Base-by-base conservation (phyloP, 2,797 vertebrate species). In the Tenualosa thibaudeaui region DNA sequence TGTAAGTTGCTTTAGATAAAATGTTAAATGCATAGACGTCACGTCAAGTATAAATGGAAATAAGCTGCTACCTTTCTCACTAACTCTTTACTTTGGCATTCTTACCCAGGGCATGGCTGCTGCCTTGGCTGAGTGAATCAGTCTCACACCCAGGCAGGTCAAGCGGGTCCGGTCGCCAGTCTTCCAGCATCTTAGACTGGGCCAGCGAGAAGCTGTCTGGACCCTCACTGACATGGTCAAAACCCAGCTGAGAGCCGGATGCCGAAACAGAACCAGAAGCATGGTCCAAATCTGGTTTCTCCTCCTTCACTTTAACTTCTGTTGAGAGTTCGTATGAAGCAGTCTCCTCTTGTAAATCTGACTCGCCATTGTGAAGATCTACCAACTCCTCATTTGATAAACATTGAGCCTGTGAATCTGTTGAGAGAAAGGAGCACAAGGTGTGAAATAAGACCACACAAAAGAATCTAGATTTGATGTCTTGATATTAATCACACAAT, bases 101-200 rank as follows among this genome's bases (percentile, higher is more conserved):
- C 92, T 92, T 90, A 95, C 95, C 92, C 46, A 88, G 85, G 86
- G 88, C 82, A 58, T 84, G 89, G 10, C 85, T 87, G 68, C 78
- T 60, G 81, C 78, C 87, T 49, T 88, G 88, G 84, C 87, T 51
- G 58, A 82, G 60, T 26, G 60, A 3, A 31, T 90, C 81, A 0
- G 88, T 81, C 58, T 89, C 88, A 37, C 86, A 84, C 37, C 31
- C 37, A 40, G 68, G 68, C 68, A 75, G 68, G 37, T 40, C 15
- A 15, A 75, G 68, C 15, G 81, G 84, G 50, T 93, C 92, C 71
- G 91, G 91, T 46, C 90, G 92, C 94, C 94, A 94, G 78, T 93
- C 91, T 65, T 92, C 92, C 84, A 93, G 81, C 86, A 94, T 89
- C 86, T 91, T 88, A 81, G 92, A 92, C 86, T 93, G 93, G 82